phyloP scores from a whole-genome alignment of 2,888 invertebrate species.

The Ophion costatus region DNA sequence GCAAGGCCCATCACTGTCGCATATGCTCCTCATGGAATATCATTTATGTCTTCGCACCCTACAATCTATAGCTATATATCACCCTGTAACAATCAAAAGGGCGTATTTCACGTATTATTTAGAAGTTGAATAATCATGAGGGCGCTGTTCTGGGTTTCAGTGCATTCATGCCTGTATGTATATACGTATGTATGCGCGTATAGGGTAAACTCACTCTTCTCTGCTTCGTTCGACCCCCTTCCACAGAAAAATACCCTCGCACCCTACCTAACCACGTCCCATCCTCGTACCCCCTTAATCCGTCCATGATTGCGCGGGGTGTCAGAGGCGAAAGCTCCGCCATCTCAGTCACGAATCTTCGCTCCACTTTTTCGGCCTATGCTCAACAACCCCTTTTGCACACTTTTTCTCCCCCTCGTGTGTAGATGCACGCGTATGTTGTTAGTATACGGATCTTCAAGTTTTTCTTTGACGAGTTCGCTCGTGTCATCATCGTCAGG shows the following conservation, averaged over 20 bases:
- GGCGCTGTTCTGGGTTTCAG: conserved; percentile 3
- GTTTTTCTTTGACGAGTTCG: conserved; percentile 3
- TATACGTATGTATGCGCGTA: conserved; percentile 14
- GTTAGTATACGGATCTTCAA: neutral
- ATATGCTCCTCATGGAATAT: conserved; percentile 83
- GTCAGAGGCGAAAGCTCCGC: conserved; percentile 57
- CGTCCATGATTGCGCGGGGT: conserved; percentile 79
- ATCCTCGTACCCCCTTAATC: conserved; percentile 79
- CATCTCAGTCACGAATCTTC: conserved; percentile 66
- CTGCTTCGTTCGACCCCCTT: conserved; percentile 73
- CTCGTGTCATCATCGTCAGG: neutral
- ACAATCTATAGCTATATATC: conserved; percentile 47
- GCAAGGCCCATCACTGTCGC: conserved; percentile 77
- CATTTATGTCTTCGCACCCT: conserved; percentile 81
- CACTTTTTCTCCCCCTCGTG: conserved; percentile 9
- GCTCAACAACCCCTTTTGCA: conserved; percentile 51
- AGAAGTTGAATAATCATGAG: neutral
- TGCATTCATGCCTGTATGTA: conserved; percentile 8
- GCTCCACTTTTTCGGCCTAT: conserved; percentile 57
- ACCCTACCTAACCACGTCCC: conserved; percentile 60
- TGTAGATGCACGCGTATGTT: neutral
- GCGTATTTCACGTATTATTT: neutral
- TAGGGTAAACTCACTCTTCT: conserved; percentile 49
- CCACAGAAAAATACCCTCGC: conserved; percentile 65
- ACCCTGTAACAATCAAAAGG: conserved; percentile 46